Evolutionary conservation across 2,113 vertebrate genomes (phyloP), one percentile per base, ranked within the genome.

Genomic region (Thamnophis sirtalis): DNA sequence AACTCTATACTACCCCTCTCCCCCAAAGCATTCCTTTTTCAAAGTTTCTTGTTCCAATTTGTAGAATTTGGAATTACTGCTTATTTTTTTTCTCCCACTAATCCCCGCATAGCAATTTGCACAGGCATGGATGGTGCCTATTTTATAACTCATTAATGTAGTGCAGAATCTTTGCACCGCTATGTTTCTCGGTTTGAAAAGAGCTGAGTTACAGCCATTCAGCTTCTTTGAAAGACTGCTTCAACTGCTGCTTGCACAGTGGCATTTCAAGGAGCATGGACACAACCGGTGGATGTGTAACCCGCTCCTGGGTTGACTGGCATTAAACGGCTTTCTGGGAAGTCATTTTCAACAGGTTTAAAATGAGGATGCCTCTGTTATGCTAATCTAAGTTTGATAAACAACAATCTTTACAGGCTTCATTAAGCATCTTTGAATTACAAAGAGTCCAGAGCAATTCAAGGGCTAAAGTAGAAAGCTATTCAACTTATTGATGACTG

Each of bases 351-450:
- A 87, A 80, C 58, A 33, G 43, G 58, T 88, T 91, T 91, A 33
- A 88, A 88, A 84, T 88, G 80, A 84, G 3, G 7, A 84, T 84
- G 86, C 38, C 63, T 92, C 51, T 88, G 88, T 88, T 92, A 88
- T 48, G 51, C 53, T 88, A 58, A 88, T 88, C 43, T 56, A 50
- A 84, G 43, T 88, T 33, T 56, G 91, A 92, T 68, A 88, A 92
- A 84, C 60, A 56, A 48, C 48, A 38, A 56, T 73, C 19, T 56
- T 22, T 24, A 84, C 2, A 56, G 86, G 51, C 87, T 89, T 88
- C 53, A 92, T 80, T 73, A 88, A 88, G 17, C 86, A 88, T 21
- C 38, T 91, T 53, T 87, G 86, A 87, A 54, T 87, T 19, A 60
- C 58, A 87, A 43, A 9, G 55, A 33, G 9, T 33, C 33, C 49